A percentile compares a stretch with the other conserved stretches of the same genome.
phyloP scores from a whole-genome alignment of 2,888 invertebrate genomes.

The Blastobasis lacticolella region DNA sequence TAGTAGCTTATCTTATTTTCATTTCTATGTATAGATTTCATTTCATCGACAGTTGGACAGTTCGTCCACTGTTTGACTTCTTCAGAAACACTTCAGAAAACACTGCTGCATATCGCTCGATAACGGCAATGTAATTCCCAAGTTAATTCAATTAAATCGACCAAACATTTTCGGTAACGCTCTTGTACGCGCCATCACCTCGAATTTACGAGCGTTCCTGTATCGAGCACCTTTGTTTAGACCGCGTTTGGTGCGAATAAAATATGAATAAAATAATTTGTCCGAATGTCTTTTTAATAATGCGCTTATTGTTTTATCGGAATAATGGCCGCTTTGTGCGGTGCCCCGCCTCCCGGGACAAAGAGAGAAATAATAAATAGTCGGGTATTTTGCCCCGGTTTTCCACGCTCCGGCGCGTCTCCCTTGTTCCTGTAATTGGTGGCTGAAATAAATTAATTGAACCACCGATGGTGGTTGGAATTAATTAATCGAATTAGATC shows the following conservation, averaged over 20 bases:
- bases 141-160: too few relatives aligned
- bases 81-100: too few relatives aligned
- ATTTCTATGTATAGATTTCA: too few relatives aligned
- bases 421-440: slow-evolving; percentile 64
- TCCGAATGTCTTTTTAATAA: slow-evolving; percentile 73
- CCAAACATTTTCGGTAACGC: too few relatives aligned
- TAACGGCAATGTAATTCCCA: too few relatives aligned
- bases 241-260: slow-evolving; percentile 51
- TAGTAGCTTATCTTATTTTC: too few relatives aligned
- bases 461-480: slow-evolving; percentile 38
- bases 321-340: slow-evolving; percentile 55
- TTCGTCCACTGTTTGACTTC: too few relatives aligned
- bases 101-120: too few relatives aligned
- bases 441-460: slow-evolving; percentile 51
- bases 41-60: too few relatives aligned
- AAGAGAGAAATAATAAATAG: slow-evolving; percentile 70
- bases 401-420: slow-evolving; percentile 62
- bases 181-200: too few relatives aligned
- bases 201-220: slow-evolving; percentile 13
- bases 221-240: slow-evolving; percentile 56
- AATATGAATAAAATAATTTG: slow-evolving; percentile 71
- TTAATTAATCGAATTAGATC: slow-evolving; percentile 61
- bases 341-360: slow-evolving; percentile 60
- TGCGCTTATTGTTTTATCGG: slow-evolving; percentile 67
- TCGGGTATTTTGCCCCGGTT: slow-evolving; percentile 59